These are phyloP conservation scores for Sesia bembeciformis DNA, from an alignment of 2,888 invertebrate species.

Conservation along the genomic window DNA sequence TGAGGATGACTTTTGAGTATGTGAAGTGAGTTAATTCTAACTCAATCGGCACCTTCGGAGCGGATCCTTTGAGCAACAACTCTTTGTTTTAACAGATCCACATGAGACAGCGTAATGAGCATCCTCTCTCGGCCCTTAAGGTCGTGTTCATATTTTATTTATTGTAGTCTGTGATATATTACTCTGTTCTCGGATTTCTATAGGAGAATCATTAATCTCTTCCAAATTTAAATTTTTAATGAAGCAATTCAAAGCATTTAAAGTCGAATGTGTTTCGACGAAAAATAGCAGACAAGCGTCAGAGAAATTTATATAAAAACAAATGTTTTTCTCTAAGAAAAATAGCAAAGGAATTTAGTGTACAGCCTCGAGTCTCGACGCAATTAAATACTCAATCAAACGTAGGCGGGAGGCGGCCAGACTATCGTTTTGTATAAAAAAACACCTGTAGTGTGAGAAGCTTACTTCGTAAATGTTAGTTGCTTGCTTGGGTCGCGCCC, in stretches of 20 bases:
- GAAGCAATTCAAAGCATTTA: conserved; percentile 1
- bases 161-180: conserved; percentile 24
- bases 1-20: no score
- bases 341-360: no score
- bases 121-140: conserved; percentile 8
- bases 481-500: conserved; percentile 8
- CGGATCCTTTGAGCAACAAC: conserved; percentile 41
- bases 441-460: conserved; percentile 63
- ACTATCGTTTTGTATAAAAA: conserved; percentile 41
- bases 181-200: conserved; percentile 15
- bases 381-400: conserved; percentile 41
- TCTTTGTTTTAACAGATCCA: conserved; percentile 48
- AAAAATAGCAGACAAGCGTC: no score
- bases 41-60: conserved; percentile 4
- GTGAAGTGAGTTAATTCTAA: no score
- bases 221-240: conserved; percentile 15
- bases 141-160: conserved; percentile 21
- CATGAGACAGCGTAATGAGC: conserved; percentile 39
- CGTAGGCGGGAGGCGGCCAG: conserved; percentile 39
- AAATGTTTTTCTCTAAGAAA: no score
- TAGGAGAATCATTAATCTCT: conserved; percentile 17
- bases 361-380: no score
- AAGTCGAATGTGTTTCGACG: no score
- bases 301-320: no score
- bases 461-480: conserved; percentile 27